phyloP scores from a whole-genome alignment of 2,113 vertebrate genomes.

The Sinocyclocheilus rhinocerous region DNA sequence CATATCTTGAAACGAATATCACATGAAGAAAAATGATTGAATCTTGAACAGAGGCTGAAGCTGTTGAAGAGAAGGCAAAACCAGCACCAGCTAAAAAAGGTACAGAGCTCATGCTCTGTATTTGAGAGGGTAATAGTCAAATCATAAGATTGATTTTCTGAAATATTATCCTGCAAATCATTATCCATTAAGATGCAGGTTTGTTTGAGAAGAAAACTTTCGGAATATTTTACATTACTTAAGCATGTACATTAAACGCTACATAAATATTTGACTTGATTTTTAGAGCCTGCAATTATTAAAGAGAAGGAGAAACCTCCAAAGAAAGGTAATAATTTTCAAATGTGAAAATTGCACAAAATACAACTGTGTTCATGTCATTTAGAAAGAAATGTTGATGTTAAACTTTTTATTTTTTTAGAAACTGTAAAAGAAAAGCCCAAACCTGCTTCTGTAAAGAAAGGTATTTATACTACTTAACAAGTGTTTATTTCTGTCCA shows the following conservation, averaged over 20 bases:
- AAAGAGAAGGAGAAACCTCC: not conserved
- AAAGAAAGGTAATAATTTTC: not conserved
- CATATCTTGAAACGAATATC: not conserved
- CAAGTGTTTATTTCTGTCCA: not conserved
- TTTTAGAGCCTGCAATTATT: not conserved
- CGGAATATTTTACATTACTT: not conserved
- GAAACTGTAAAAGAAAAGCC: slow-evolving; percentile 34
- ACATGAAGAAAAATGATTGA: not conserved
- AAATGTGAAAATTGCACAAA: not conserved
- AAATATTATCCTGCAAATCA: not conserved
- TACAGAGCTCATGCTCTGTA: slow-evolving; percentile 40
- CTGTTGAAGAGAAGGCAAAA: slow-evolving; percentile 37
- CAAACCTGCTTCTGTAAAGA: not conserved
- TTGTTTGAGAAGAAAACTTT: not conserved
- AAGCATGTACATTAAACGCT: not conserved
- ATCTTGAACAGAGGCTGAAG: slow-evolving; percentile 12
- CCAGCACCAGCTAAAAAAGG: slow-evolving; percentile 60
- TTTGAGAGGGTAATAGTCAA: not conserved
- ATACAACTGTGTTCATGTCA: not conserved
- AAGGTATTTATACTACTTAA: not conserved
- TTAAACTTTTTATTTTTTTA: not conserved
- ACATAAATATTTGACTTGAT: not conserved
- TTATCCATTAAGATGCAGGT: not conserved
- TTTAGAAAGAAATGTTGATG: not conserved
- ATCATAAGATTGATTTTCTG: not conserved